Evolutionary conservation across 2,888 invertebrate genomes (phyloP), one percentile per base, ranked within the genome.

Genomic region (Cremastobaeus sp.): DNA sequence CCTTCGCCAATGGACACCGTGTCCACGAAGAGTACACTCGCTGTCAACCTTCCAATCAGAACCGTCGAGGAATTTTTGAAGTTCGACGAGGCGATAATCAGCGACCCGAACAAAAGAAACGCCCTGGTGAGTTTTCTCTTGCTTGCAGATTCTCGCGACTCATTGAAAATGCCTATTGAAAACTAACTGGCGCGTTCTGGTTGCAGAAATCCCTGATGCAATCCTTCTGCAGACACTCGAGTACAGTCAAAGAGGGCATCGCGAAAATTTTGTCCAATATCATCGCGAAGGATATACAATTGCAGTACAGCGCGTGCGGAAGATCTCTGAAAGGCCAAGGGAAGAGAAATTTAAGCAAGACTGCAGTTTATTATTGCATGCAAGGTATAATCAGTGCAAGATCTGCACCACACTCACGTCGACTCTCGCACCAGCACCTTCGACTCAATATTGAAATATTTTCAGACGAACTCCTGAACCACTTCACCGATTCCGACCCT

Each of bases 251-350:
- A 50, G 75, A 75, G 37, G 72, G 72, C 14, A 69, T 78, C 2
- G 65, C 71, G 0, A 77, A 76, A 69, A 74, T 77, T 43, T 55
- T 78, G 37, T 65, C 69, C 2, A 74, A 60, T 21, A 64, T 76
- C 11, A 76, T 78, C 32, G 60, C 69, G 15, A 78, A 76, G 30
- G 71, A 68, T 17, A 74, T 78, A n/a, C 78, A 78, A 45, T 39
- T 78, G 17, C 73, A 76, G 12, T 76, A 71, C 21, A 78, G 78
- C 39, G 76, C 70, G 25, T 65, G 65, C 18, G 76, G 74, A 3
- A 72, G 76, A 0, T 57, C 60, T 21, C 14, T 69, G 2, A 78
- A 77, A 70, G 78, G 76, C 14, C 65, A 68, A 20, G 52, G 66
- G 3, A 78, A 78, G 17, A 34, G 62, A 15, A 74, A 78, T 59